Evolutionary conservation across 2,888 invertebrate genomes (phyloP), one percentile per base, ranked within the genome.

Genomic region (Drosophila robusta): DNA sequence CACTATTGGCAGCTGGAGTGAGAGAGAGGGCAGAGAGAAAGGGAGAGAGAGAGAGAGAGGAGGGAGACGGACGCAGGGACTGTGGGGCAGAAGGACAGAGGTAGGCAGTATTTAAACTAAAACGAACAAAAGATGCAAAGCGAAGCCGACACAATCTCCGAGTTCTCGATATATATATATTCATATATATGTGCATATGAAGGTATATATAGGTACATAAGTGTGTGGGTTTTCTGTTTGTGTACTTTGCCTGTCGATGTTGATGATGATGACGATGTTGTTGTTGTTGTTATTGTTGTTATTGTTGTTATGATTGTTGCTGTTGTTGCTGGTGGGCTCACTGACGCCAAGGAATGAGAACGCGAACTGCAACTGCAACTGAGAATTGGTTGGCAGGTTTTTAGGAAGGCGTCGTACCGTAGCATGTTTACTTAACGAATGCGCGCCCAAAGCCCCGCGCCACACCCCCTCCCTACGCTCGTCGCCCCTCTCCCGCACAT

Each of bases 91-190:
- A 46, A 29, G 32, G 60, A 38, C 24, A n/a, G 47, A 80, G 81
- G 84, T 69, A 79, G 86, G 87, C 77, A 89, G 89, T 86, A 86
- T 86, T 85, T 85, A 89, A 85, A 86, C 85, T 77, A 75, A 89
- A 86, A 85, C 69, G 89, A 89, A 87, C 86, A 85, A 89, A 86
- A 89, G 85, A 89, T 89, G 83, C 86, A 86, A 86, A 89, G 85
- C 88, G 74, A 86, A 89, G 85, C 85, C 85, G 85, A 87, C 85
- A 79, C 77, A 80, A 73, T 64, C 67, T 39, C 22, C 34, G 32
- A 57, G 26, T 70, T 41, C 39, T 57, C 39, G 16, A 57, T 49
- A 62, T 41, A 44, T 34, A 9, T 46, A 47, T 5, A 4, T 9
- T 14, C 11, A 34, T 14, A 36, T 45, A 29, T n/a, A 29, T 29